Base-by-base conservation (phyloP, 2,797 vertebrate genomes). In the Cossypha dichroa region DNA sequence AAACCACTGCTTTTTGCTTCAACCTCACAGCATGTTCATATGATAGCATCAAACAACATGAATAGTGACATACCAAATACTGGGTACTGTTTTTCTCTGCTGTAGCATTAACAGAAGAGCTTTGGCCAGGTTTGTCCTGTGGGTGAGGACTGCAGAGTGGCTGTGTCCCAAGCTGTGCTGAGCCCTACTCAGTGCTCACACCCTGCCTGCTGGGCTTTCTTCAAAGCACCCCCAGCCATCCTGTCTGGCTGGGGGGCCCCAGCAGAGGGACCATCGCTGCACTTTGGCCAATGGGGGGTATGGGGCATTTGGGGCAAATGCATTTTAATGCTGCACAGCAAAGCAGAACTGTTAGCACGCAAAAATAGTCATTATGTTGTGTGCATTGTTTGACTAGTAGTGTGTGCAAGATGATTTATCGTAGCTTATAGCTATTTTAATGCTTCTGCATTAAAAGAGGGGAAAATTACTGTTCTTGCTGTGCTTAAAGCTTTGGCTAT, bases 151-250 rank as follows among this genome's bases (percentile, higher is more conserved):
- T 46, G 41, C 34, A 2, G 0, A 12, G 23, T 76, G 55, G 21
- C 74, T 62, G 41, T 43, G 31, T 58, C 55, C 76, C 23, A 4
- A 0, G 56, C 66, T 51, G 49, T 45, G 26, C 56, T 58, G 64
- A 69, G 34, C 63, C 0, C 0, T 28, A 2, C 23, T 33, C 0
- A 0, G 40, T 17, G 52, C 78, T 55, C 54, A 43, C 10, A 25
- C 2, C 0, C 0, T 55, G 59, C 78, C 51, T 0, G 0, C 20
- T 55, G 78, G 23, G 49, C 45, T 38, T 58, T 17, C 48, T 29
- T 46, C 45, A 28, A 4, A 13, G 43, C 0, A 1, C 38, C 11
- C 0, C 0, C 2, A 8, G 40, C 45, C 0, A 0, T 45, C 15
- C 29, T 49, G 43, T 29, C 1, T 2, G 31, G 54, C 74, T 36